phyloP scores from a whole-genome alignment of 2,888 invertebrate species.

The Ecdyonurus torrentis region DNA sequence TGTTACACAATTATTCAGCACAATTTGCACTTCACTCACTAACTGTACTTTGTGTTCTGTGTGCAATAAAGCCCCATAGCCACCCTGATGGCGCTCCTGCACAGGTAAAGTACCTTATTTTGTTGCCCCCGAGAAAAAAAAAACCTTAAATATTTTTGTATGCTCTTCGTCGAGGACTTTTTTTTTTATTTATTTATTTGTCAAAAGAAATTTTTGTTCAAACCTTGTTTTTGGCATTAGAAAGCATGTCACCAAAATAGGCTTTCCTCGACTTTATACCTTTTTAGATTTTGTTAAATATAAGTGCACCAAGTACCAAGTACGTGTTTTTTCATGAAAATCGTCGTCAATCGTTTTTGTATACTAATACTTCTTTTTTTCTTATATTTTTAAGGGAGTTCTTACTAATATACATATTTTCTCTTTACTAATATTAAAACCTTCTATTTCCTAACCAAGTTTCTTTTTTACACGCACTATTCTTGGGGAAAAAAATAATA shows the following conservation, averaged over 20 bases:
- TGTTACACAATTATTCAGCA: slow-evolving; percentile 8
- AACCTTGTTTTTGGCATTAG: not conserved
- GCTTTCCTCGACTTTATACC: not conserved
- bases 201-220: not conserved
- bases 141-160: not conserved
- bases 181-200: too few relatives aligned
- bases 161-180: too few relatives aligned
- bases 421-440: too few relatives aligned
- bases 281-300: not conserved
- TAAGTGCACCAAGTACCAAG: too few relatives aligned
- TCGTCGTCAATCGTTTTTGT: too few relatives aligned
- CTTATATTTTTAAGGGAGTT: too few relatives aligned
- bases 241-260: not conserved
- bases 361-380: too few relatives aligned
- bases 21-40: slow-evolving; percentile 7
- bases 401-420: too few relatives aligned
- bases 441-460: too few relatives aligned
- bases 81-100: slow-evolving; percentile 85
- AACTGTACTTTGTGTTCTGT: slow-evolving; percentile 4
- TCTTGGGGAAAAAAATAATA: too few relatives aligned
- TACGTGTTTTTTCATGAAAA: too few relatives aligned
- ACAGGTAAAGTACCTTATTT: slow-evolving; percentile 57
- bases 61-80: slow-evolving; percentile 60
- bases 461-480: too few relatives aligned
- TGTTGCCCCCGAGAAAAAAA: not conserved